A percentile compares a stretch with the other conserved stretches of the same genome.
phyloP scores from a whole-genome alignment of 2,888 invertebrate species.

The Acrobasis suavella region DNA sequence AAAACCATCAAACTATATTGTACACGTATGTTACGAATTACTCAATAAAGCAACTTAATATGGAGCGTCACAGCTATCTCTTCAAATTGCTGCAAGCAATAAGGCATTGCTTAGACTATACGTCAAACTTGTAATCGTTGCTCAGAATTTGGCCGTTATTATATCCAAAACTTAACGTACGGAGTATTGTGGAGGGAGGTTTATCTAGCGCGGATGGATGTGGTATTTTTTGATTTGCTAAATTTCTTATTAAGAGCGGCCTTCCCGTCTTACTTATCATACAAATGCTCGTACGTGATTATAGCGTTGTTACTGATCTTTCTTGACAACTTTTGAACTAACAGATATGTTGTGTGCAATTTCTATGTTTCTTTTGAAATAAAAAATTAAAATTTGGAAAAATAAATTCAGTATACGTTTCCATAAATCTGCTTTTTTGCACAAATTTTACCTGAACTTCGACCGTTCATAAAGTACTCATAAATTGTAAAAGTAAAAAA shows the following conservation, averaged over 20 bases:
- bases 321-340: no score
- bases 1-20: neutral
- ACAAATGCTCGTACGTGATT: no score
- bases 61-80: slow-evolving; percentile 26
- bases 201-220: slow-evolving; percentile 29
- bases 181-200: slow-evolving; percentile 8
- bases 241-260: slow-evolving; percentile 12
- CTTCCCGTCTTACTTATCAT: no score
- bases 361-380: no score
- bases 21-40: neutral
- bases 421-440: no score
- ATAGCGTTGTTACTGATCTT: no score
- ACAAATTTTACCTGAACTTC: no score
- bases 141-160: slow-evolving; percentile 54
- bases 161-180: slow-evolving; percentile 58
- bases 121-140: slow-evolving; percentile 58
- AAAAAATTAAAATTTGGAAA: no score
- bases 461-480: no score
- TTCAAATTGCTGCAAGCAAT: slow-evolving; percentile 30
- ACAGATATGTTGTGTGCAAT: no score
- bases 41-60: slow-evolving; percentile 3
- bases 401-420: no score
- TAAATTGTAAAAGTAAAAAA: no score
- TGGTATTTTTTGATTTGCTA: neutral
- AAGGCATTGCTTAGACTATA: slow-evolving; percentile 34